Percentiles rank a stretch among this genome's conserved stretches.
Conservation (phyloP, 2,888 invertebrate genomes). For the Folsomia candida region DNA sequence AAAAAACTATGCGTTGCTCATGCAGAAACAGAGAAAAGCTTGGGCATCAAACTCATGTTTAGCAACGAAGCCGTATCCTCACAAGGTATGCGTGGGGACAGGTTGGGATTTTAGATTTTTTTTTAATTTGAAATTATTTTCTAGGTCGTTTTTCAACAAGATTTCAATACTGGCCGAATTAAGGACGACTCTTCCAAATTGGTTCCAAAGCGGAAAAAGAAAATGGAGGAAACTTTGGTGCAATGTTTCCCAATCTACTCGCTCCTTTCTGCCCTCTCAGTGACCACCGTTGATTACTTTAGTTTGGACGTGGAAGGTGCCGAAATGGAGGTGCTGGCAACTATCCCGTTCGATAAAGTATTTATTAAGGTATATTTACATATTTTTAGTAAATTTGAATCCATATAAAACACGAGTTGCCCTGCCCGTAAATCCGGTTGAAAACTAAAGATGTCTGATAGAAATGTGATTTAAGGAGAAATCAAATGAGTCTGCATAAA, state of each 20-base stretch:
- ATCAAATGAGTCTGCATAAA: no score
- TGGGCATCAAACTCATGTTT: constrained; percentile 53
- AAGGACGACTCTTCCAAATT: constrained; percentile 33
- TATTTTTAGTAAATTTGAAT: no score
- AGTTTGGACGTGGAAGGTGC: constrained; percentile 55
- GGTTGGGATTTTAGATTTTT: no score
- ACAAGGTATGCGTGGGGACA: no score
- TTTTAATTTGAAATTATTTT: no score
- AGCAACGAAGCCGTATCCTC: constrained; percentile 49
- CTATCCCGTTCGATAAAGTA: constrained; percentile 54
- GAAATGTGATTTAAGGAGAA: no score
- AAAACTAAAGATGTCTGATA: no score
- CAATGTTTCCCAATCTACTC: constrained; percentile 55
- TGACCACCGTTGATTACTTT: constrained; percentile 54
- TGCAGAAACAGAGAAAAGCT: constrained; percentile 52
- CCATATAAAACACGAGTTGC: no score
- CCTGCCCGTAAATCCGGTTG: no score
- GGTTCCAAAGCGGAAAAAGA: not conserved
- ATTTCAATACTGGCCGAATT: constrained; percentile 34
- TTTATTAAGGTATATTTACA: constrained; percentile 53
- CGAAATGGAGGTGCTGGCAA: constrained; percentile 54
- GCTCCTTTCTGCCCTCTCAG: constrained; percentile 53
- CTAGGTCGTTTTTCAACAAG: constrained; percentile 31
- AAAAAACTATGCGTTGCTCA: constrained; percentile 51
- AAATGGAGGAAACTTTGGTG: constrained; percentile 36